These are phyloP conservation scores for Empis stercorea DNA, from an alignment of 2,888 invertebrate genomes.

Conservation along the genomic window DNA sequence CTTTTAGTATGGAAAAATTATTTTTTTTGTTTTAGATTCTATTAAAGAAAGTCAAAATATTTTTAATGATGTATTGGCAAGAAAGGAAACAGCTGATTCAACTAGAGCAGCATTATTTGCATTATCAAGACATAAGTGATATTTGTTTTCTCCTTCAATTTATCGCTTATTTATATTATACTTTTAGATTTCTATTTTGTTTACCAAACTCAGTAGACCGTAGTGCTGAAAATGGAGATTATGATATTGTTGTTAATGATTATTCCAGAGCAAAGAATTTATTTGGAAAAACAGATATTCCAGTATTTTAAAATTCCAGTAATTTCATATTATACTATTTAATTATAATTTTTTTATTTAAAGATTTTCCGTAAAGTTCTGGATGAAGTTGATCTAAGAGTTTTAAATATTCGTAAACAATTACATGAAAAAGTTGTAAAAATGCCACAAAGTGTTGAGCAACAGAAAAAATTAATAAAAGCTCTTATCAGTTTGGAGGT, in stretches of 20 bases:
- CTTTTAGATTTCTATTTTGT: constrained; percentile 63
- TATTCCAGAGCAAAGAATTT: constrained; percentile 91
- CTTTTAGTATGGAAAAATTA: too few relatives aligned
- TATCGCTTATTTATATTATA: not conserved
- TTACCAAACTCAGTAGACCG: constrained; percentile 88
- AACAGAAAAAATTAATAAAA: constrained; percentile 89
- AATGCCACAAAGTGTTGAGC: constrained; percentile 84
- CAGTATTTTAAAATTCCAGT: constrained; percentile 41
- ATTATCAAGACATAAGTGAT: constrained; percentile 74
- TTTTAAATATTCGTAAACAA: constrained; percentile 65
- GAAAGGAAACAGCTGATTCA: constrained; percentile 90
- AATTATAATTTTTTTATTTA: constrained; percentile 4
- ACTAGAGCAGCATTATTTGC: constrained; percentile 89
- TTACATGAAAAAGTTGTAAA: constrained; percentile 72
- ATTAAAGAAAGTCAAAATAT: constrained; percentile 83
- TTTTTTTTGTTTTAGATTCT: constrained; percentile 52
- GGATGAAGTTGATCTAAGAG: constrained; percentile 80
- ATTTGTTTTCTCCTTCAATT: not conserved
- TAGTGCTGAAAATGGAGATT: constrained; percentile 88
- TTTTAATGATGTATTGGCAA: constrained; percentile 81
- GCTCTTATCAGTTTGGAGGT: constrained; percentile 59
- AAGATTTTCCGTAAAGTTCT: constrained; percentile 78
- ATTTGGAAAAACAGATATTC: constrained; percentile 86
- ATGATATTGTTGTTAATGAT: constrained; percentile 94
- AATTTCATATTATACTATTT: too few relatives aligned